Percentiles rank a stretch among this genome's conserved stretches.
These are phyloP conservation scores for Oncopodura yosiiana DNA, from an alignment of 1,140 invertebrate genomes.

Conservation along the genomic window DNA sequence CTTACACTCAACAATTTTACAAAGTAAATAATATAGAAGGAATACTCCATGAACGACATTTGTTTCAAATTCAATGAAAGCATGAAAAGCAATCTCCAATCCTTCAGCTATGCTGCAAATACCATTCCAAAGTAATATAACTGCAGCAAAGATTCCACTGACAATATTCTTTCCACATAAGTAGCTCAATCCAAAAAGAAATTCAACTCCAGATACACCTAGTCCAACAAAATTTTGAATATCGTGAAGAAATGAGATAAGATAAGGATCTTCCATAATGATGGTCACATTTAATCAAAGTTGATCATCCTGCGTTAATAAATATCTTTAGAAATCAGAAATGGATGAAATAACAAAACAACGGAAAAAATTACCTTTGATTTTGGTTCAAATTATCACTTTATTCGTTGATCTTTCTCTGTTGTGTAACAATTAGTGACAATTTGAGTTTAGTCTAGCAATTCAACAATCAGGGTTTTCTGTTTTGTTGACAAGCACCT, in stretches of 20 bases:
- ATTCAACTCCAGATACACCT: not conserved
- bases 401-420: too few relatives aligned
- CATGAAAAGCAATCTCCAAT: not conserved
- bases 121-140: not conserved
- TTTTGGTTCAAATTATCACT: too few relatives aligned
- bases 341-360: too few relatives aligned
- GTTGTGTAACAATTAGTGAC: too few relatives aligned
- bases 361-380: too few relatives aligned
- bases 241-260: conserved; percentile 11
- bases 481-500: too few relatives aligned
- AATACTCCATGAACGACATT: conserved; percentile 5
- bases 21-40: conserved; percentile 10
- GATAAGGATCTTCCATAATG: conserved; percentile 15
- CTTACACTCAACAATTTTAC: conserved; percentile 23
- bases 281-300: too few relatives aligned
- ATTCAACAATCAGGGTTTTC: too few relatives aligned
- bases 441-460: too few relatives aligned
- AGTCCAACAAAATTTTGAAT: not conserved
- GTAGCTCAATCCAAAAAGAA: conserved; percentile 18
- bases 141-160: not conserved
- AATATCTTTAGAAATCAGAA: too few relatives aligned
- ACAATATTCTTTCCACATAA: conserved; percentile 17
- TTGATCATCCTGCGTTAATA: too few relatives aligned
- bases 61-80: conserved; percentile 15
- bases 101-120: not conserved